A percentile compares a stretch with the other conserved stretches of the same genome.
phyloP scores from a whole-genome alignment of 1,140 invertebrate genomes.

The Ceratosolen fusciceps region DNA sequence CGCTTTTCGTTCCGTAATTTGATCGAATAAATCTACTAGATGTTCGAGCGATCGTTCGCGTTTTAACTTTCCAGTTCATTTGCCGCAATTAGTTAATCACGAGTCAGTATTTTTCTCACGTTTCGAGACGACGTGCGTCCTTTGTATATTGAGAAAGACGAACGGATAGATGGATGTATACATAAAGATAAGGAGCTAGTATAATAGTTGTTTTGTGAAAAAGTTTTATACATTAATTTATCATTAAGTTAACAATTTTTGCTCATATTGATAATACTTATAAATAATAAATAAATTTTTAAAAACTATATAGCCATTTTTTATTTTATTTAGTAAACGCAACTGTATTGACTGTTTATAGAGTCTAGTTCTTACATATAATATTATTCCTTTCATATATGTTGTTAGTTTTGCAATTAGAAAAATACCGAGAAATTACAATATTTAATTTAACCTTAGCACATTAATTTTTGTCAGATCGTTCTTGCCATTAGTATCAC shows the following conservation, averaged over 20 bases:
- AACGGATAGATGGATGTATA: neutral
- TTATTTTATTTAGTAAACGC: neutral
- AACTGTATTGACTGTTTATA: constrained; percentile 1
- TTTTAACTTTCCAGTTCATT: constrained; percentile 36
- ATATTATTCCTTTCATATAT: neutral
- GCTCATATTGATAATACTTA: too few relatives aligned
- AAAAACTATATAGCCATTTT: neutral
- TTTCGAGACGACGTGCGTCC: neutral
- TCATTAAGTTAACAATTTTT: too few relatives aligned
- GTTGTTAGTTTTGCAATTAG: neutral
- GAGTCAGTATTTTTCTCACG: neutral
- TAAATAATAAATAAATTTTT: constrained; percentile 10
- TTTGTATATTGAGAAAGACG: constrained; percentile 5
- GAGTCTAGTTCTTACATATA: neutral
- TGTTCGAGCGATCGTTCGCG: neutral
- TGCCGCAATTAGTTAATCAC: constrained; percentile 40
- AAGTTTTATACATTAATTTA: too few relatives aligned
- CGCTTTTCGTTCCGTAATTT: neutral
- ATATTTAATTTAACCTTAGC: neutral
- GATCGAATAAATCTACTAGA: constrained; percentile 21
- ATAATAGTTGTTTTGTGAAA: too few relatives aligned
- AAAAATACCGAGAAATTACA: neutral
- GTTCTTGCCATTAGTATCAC: neutral
- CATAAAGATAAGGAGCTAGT: neutral
- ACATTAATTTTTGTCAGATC: too few relatives aligned